Evolutionary conservation across 2,797 vertebrate species (phyloP), one percentile per base, ranked within the genome.

Genomic region (Parambassis ranga): DNA sequence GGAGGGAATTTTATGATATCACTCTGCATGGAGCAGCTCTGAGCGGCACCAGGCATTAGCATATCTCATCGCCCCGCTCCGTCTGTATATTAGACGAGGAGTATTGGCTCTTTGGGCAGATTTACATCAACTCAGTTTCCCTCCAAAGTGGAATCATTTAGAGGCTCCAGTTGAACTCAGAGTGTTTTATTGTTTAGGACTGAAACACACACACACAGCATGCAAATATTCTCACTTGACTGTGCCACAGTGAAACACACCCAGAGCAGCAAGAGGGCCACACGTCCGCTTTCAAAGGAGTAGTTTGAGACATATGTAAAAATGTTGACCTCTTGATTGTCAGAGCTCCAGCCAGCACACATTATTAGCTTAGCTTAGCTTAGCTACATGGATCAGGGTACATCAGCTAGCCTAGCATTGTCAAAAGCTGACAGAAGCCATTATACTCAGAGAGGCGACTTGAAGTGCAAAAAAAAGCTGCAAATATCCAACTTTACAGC

Each of bases 41-140:
- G 55, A 79, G 82, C 64, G 46, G 64, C 57, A 32, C 41, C 58
- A 55, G 72, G 71, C n/a, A 75, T 79, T 76, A 75, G 38, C 61
- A 78, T 69, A 74, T 75, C 27, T 65, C 64, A 44, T 27, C 42
- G 41, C 49, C 10, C 20, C 10, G 6, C 38, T 62, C 49, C 46
- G 5, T 68, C 64, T 65, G 47, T 70, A 16, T 64, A 61, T 62
- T 62, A 49, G 42, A 18, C 30, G 61, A 77, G 46, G 33, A 46
- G 72, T 67, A 71, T 39, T 55, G 57, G 47, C 71, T 71, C 75
- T 72, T 62, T 24, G 32, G 64, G 65, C 67, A 77, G 41, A 77
- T 83, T 82, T 73, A 66, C 58, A 70, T 81, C 66, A 56, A 42
- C 52, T 79, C 62, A 55, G 59, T 73, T 73, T 64, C 51, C 51